Evolutionary conservation across 2,888 invertebrate species (phyloP).

Genomic region (Aporophyla nigra): DNA sequence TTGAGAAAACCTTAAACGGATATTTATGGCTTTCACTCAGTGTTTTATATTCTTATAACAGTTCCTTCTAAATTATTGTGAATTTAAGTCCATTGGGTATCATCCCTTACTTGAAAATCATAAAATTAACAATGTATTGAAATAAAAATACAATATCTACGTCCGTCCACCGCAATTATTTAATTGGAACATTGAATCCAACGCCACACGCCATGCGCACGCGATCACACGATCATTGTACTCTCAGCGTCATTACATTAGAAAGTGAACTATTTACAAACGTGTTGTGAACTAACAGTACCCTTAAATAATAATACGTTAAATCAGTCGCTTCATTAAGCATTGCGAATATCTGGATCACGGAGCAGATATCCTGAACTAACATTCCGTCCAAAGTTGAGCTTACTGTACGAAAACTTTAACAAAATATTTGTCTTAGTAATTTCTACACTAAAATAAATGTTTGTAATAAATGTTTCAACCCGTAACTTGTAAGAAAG

Average conservation of each 20-base stretch:
- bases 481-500: neutral
- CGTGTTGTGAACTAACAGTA: slow-evolving; percentile 44
- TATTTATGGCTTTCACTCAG: neutral
- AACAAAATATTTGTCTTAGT: neutral
- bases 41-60: too few species aligned
- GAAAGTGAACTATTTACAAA: slow-evolving; percentile 62
- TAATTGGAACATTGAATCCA: slow-evolving; percentile 48
- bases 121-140: slow-evolving; percentile 39
- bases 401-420: neutral
- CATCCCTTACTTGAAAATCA: slow-evolving; percentile 25
- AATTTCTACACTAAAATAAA: too few species aligned
- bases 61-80: neutral
- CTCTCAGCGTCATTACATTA: slow-evolving; percentile 50
- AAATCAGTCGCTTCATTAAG: slow-evolving; percentile 57
- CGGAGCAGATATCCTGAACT: slow-evolving; percentile 6
- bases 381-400: neutral
- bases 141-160: slow-evolving; percentile 60
- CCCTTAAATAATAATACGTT: slow-evolving; percentile 66
- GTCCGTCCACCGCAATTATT: slow-evolving; percentile 58
- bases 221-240: slow-evolving; percentile 57
- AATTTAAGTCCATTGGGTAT: neutral
- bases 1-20: neutral
- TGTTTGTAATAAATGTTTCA: neutral
- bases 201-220: slow-evolving; percentile 43
- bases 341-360: slow-evolving; percentile 15